Base-by-base conservation (phyloP, 2,113 vertebrate species). In the Pogonocichla stellata region DNA sequence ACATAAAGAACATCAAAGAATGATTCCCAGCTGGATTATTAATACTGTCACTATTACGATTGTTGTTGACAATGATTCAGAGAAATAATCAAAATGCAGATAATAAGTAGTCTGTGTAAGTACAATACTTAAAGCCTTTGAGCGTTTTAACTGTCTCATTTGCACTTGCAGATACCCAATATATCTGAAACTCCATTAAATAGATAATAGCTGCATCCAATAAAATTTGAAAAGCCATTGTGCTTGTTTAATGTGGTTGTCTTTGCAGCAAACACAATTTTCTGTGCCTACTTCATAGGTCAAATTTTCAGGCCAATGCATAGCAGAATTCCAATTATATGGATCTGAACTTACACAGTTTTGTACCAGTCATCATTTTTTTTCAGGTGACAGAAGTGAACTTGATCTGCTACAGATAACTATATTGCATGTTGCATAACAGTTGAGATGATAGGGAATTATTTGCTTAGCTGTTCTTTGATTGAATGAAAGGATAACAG, bases 121-220 rank as follows among this genome's bases (percentile, higher is more conserved):
- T 73, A 57, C 29, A 73, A 36, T 54, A 36, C 34, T 85, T 83
- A 69, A 86, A 92, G 80, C 25, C 29, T 81, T 34, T 50, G 36
- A 94, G 62, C 72, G 36, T 64, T 95, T 94, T 82, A 74, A 42
- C 24, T 31, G 79, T 57, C 88, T 86, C 34, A 75, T 93, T 95
- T 94, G 62, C 10, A 47, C 45, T 85, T 84, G 70, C 43, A 78
- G 42, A 47, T 47, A 80, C 43, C 48, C 26, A 78, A 42, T 29
- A 67, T 33, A 43, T 70, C 60, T 91, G 56, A 87, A 88, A 64
- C 8, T 14, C 5, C 61, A 88, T 79, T 96, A 90, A 81, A 86
- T 6, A 79, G 57, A 81, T 79, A 88, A 88, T 85, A 57, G 80
- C 48, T 65, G n/a, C 64, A 43, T 62, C 36, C 17, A 65, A 89